Evolutionary conservation across 2,113 vertebrate genomes (phyloP).

Genomic region (Anolis sagrei): DNA sequence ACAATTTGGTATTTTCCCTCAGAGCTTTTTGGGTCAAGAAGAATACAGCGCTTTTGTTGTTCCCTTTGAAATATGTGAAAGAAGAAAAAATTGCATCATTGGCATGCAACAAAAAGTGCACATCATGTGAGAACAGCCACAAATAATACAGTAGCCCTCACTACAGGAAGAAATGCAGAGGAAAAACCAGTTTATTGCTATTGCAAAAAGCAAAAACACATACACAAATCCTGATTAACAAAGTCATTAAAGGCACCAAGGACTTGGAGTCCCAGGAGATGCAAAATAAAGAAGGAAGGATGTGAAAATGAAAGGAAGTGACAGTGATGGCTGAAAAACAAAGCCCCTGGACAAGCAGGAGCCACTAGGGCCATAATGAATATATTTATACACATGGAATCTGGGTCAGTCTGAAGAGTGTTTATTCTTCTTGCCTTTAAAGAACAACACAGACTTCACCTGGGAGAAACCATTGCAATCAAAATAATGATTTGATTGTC

Average conservation of each 20-base stretch:
- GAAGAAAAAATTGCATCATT: not conserved
- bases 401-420: constrained; percentile 10
- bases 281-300: not conserved
- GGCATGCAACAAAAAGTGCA: not conserved
- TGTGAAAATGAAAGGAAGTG: not conserved
- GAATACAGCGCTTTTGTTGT: not conserved
- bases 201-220: not conserved
- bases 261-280: not conserved
- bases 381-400: constrained; percentile 10
- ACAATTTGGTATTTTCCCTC: too few relatives aligned
- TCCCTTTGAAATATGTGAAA: not conserved
- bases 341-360: not conserved
- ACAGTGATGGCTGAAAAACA: not conserved
- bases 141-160: not conserved
- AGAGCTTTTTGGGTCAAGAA: not conserved
- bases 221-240: not conserved
- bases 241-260: not conserved
- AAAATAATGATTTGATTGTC: not conserved
- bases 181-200: not conserved
- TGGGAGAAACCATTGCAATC: not conserved
- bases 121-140: too few relatives aligned
- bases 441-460: not conserved
- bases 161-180: not conserved
- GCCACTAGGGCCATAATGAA: not conserved
- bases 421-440: not conserved